A percentile compares a stretch with the other conserved stretches of the same genome.
phyloP scores from a whole-genome alignment of 2,797 vertebrate species.

The Erethizon dorsatum region DNA sequence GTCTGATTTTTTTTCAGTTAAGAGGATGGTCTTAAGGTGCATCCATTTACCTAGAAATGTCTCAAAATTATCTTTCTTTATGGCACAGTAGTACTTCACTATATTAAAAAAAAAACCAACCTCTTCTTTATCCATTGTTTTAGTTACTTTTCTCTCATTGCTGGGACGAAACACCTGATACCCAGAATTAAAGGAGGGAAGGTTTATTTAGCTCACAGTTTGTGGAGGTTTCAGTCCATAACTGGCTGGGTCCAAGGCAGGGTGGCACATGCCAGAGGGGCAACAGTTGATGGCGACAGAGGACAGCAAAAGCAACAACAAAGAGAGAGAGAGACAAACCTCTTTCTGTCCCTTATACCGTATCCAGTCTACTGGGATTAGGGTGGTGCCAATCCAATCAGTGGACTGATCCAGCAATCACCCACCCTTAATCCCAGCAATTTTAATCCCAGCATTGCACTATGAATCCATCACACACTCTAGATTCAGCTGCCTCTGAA shows the following conservation, averaged over 20 bases:
- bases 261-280: no score
- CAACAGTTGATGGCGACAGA: no score
- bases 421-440: not conserved
- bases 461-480: not conserved
- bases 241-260: not conserved
- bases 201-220: not conserved
- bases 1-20: not conserved
- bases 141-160: not conserved
- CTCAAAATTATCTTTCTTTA: not conserved
- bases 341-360: not conserved
- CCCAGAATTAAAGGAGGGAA: not conserved
- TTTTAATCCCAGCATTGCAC: not conserved
- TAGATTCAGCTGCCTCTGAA: not conserved
- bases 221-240: not conserved
- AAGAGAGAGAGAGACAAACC: not conserved
- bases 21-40: not conserved
- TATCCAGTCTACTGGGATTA: no score
- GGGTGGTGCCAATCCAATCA: not conserved
- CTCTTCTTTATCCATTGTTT: not conserved
- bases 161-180: no score
- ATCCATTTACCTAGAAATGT: not conserved
- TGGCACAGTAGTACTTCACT: not conserved
- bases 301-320: no score
- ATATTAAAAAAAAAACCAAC: no score
- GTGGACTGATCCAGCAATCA: not conserved